These are phyloP conservation scores for Lates calcarifer DNA, from an alignment of 2,113 vertebrate genomes.

Conservation along the genomic window DNA sequence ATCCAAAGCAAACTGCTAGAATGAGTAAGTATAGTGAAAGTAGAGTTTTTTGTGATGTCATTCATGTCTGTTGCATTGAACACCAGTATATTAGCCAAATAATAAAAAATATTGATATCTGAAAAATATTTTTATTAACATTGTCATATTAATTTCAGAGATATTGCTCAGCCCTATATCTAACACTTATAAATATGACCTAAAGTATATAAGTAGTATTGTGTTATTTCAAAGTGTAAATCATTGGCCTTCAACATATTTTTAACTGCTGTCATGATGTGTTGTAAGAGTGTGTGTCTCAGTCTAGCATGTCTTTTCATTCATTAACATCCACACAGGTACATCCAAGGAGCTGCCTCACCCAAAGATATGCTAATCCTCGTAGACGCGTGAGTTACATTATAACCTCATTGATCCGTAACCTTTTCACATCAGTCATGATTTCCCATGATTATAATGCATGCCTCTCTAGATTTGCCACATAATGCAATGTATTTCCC, in stretches of 20 bases:
- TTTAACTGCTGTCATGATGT: background rate
- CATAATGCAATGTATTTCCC: conserved; percentile 56
- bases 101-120: background rate
- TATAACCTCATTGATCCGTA: conserved; percentile 60
- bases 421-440: conserved; percentile 39
- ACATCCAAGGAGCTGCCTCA: conserved; percentile 98
- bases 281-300: conserved; percentile 12
- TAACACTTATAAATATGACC: background rate
- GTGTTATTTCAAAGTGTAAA: background rate
- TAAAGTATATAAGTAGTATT: background rate
- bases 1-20: background rate
- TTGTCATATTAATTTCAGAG: background rate
- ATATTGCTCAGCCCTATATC: background rate
- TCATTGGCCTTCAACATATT: background rate
- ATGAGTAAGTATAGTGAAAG: background rate
- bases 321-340: conserved; percentile 84
- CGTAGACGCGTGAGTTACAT: conserved; percentile 94
- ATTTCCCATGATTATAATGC: conserved; percentile 56
- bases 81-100: background rate
- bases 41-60: background rate
- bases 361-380: conserved; percentile 99
- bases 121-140: background rate
- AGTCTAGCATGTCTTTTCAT: conserved; percentile 33
- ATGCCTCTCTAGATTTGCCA: conserved; percentile 25
- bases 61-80: background rate